phyloP scores from a whole-genome alignment of 2,888 invertebrate species.

The Lepidochrysops patricia region DNA sequence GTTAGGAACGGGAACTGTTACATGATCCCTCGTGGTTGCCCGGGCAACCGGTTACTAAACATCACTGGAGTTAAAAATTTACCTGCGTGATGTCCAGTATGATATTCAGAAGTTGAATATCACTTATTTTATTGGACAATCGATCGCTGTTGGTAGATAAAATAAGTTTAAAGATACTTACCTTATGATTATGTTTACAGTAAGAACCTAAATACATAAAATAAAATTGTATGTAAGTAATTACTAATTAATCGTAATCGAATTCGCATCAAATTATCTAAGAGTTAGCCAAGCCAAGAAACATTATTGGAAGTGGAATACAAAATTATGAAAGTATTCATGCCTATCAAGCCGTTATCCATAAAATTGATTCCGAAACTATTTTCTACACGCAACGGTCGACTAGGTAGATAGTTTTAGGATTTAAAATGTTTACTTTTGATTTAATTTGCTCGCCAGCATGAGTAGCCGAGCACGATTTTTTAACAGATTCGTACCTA shows the following conservation, averaged over 20 bases:
- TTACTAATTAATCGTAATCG: too few species aligned
- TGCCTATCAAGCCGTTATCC: neutral
- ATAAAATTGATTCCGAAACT: neutral
- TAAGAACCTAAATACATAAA: too few species aligned
- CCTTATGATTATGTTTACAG: too few species aligned
- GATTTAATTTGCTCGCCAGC: neutral
- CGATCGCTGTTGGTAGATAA: too few species aligned
- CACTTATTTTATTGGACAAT: too few species aligned
- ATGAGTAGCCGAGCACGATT: too few species aligned
- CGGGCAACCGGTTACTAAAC: neutral
- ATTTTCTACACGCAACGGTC: neutral
- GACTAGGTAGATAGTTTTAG: neutral
- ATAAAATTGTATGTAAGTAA: too few species aligned
- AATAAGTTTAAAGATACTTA: too few species aligned
- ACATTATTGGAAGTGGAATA: neutral
- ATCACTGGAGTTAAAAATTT: neutral
- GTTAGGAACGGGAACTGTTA: neutral
- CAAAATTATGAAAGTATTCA: conserved; percentile 4
- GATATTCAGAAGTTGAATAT: too few species aligned
- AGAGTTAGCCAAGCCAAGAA: neutral
- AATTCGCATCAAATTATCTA: too few species aligned
- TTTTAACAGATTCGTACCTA: too few species aligned
- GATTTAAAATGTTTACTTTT: neutral
- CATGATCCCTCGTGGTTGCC: neutral
- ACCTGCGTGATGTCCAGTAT: neutral